Conservation (phyloP, 2,797 vertebrate species). For the Onychomys torridus region DNA sequence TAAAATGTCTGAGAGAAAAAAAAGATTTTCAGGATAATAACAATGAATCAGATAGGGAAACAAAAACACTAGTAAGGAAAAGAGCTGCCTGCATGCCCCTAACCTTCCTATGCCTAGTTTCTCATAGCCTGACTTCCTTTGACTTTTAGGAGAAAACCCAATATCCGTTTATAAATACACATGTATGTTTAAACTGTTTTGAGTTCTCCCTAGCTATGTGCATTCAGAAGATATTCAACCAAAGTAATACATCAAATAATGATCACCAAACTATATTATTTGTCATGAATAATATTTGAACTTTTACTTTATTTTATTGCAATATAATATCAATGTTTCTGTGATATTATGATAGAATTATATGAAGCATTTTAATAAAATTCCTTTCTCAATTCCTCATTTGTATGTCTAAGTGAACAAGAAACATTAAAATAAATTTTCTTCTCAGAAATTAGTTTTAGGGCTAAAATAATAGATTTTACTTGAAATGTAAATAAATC, state of each 20-base stretch:
- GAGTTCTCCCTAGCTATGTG: background rate
- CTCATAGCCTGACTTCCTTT: background rate
- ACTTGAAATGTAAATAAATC: constrained; percentile 35
- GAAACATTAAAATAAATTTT: constrained; percentile 24
- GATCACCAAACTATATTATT: background rate
- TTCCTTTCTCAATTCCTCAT: background rate
- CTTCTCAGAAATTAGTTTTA: constrained; percentile 6
- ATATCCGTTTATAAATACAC: background rate
- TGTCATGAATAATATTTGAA: constrained; percentile 19
- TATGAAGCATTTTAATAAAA: constrained; percentile 12
- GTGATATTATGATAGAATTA: background rate
- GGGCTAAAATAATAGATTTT: constrained; percentile 19
- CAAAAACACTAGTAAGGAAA: constrained; percentile 27
- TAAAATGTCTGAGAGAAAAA: constrained; percentile 52
- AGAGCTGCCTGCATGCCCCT: background rate
- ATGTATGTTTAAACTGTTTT: background rate
- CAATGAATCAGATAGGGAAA: constrained; percentile 44
- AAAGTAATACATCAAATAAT: constrained; percentile 43
- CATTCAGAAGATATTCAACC: constrained; percentile 33
- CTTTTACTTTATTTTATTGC: constrained; percentile 20
- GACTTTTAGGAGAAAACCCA: constrained; percentile 51
- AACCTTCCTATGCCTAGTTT: background rate
- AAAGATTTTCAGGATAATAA: constrained; percentile 52
- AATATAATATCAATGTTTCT: background rate
- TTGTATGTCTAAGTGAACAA: background rate